These are phyloP conservation scores for Pseudococcus longispinus DNA, from an alignment of 2,888 invertebrate species.

Conservation along the genomic window DNA sequence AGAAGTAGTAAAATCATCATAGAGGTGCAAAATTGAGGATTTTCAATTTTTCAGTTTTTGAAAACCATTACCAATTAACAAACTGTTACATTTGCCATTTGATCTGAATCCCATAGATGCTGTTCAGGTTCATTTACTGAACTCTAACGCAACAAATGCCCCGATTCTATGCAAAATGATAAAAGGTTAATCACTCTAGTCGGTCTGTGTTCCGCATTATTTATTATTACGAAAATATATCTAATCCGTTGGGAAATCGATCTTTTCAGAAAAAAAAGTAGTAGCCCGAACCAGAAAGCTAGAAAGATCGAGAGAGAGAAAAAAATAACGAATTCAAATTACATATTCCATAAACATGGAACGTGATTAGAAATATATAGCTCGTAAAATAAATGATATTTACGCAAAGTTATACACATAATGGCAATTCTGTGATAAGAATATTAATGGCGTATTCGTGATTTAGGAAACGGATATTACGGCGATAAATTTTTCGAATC, in stretches of 20 bases:
- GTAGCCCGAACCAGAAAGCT: not conserved
- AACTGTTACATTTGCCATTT: too few species aligned
- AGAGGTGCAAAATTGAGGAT: too few species aligned
- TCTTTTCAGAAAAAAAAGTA: not conserved
- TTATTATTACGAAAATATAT: not conserved
- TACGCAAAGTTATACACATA: not conserved
- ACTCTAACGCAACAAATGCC: too few species aligned
- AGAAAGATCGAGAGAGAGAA: not conserved
- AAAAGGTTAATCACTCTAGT: too few species aligned
- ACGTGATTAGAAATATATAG: slow-evolving; percentile 2
- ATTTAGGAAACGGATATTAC: slow-evolving; percentile 26
- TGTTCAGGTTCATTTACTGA: too few species aligned
- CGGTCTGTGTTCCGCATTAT: not conserved
- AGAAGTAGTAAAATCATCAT: too few species aligned
- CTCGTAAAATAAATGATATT: slow-evolving; percentile 5
- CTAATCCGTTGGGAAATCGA: not conserved
- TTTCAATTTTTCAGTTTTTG: too few species aligned
- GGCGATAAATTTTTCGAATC: slow-evolving; percentile 1
- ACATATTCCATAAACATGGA: slow-evolving; percentile 2
- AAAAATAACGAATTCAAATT: not conserved
- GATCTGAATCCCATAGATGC: too few species aligned
- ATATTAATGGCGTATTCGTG: not conserved
- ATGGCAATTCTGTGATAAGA: slow-evolving; percentile 22
- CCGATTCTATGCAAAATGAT: too few species aligned
- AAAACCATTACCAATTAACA: too few species aligned